These are phyloP conservation scores for Penaeus vannamei DNA, from an alignment of 1,140 invertebrate genomes.

Conservation along the genomic window DNA sequence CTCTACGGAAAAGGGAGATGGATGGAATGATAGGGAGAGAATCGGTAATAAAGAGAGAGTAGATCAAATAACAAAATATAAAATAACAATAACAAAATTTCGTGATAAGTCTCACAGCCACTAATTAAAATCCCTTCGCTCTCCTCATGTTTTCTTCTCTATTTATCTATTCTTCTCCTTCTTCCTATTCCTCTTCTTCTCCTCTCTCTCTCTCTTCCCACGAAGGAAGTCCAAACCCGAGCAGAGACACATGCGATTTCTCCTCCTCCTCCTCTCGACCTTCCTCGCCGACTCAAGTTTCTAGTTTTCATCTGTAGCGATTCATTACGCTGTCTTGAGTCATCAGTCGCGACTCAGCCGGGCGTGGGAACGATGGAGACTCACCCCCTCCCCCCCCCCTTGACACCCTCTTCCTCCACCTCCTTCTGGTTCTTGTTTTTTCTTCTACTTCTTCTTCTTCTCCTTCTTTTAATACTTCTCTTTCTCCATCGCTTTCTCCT, in stretches of 20 bases:
- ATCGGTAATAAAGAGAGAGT: no score
- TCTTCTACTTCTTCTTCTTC: no score
- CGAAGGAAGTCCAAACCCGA: background rate
- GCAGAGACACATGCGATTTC: background rate
- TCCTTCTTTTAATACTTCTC: no score
- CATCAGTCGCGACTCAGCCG: conserved; percentile 27
- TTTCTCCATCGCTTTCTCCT: no score
- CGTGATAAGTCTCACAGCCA: background rate
- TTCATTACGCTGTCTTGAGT: conserved; percentile 25
- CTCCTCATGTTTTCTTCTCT: background rate
- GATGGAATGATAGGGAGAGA: no score
- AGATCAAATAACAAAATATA: no score
- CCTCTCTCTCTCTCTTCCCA: conserved; percentile 1
- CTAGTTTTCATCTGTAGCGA: conserved; percentile 52
- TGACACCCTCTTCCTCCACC: no score
- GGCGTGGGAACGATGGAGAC: conserved; percentile 13
- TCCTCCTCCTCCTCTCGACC: conserved; percentile 16
- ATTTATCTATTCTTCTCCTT: background rate
- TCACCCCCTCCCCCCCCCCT: no score
- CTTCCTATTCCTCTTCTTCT: background rate
- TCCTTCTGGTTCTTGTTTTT: no score
- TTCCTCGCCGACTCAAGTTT: background rate
- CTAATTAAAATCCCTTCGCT: background rate
- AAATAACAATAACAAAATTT: conserved; percentile 4
- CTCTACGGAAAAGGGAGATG: no score